Evolutionary conservation across 2,888 invertebrate species (phyloP).

Genomic region (Theodoxus fluviatilis): DNA sequence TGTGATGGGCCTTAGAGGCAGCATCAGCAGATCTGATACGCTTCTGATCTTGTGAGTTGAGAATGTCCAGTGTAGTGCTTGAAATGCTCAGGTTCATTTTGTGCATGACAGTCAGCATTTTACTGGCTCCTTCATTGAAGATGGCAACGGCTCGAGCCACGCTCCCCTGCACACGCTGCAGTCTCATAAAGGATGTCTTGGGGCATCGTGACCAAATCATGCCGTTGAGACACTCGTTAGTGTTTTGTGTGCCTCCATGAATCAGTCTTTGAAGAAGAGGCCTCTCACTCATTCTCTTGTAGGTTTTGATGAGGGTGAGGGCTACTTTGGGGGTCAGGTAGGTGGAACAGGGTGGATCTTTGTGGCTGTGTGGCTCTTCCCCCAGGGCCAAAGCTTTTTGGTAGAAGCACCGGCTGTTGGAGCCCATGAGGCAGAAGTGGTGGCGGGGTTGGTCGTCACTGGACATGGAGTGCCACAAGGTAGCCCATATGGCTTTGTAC

Average conservation of each 20-base stretch:
- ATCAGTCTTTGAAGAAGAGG: neutral
- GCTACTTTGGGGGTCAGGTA: neutral
- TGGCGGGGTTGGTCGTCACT: neutral
- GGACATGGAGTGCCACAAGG: conserved; percentile 3
- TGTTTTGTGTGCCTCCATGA: too few relatives aligned
- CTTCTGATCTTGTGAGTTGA: neutral
- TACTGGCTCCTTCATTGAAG: conserved; percentile 6
- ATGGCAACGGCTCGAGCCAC: neutral
- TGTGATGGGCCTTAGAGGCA: too few relatives aligned
- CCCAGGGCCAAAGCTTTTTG: neutral
- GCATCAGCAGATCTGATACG: too few relatives aligned
- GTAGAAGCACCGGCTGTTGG: conserved; percentile 12
- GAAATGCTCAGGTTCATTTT: neutral
- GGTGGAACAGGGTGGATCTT: neutral
- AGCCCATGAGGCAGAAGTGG: neutral
- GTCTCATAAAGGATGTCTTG: neutral
- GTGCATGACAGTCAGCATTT: neutral
- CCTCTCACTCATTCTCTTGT: neutral
- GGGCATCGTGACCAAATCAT: neutral
- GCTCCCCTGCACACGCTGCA: neutral
- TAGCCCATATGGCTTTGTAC: neutral
- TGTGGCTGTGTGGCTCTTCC: neutral
- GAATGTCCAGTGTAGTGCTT: neutral
- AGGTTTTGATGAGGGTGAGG: neutral
- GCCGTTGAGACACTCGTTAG: too few relatives aligned